Base-by-base conservation (phyloP, 2,888 invertebrate species). In the Hypomecis atomaria region DNA sequence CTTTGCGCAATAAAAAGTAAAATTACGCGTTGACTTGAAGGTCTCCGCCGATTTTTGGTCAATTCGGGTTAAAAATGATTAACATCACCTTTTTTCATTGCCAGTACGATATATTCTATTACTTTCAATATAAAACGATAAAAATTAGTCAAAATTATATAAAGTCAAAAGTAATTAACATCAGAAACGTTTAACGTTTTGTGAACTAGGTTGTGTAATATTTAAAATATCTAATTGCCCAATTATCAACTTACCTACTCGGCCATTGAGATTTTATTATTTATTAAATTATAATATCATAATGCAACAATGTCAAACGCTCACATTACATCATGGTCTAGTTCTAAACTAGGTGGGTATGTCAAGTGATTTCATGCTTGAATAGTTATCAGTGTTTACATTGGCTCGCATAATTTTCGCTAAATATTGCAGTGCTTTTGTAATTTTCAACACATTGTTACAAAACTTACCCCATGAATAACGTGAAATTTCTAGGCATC, bases 311-410 rank as follows among this genome's bases (percentile, higher is more conserved):
- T 59, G 54, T 59, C 54, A 63, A 63, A 42, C 43, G 34, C 48
- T 53, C 45, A 53, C 10, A 7, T 69, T 58, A 65, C 67, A 65
- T 65, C 59, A 66, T 13, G 58, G 53, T 57, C 59, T 48, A 59
- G 62, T 67, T 64, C 45, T 11, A 38, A 69, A 64, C 64, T 52
- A n/a, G 50, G 50, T 38, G 34, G 40, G 33, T 52, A 62, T 67
- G 71, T 69, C 67, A 66, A 62, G 11, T 40, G 43, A 44, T 67
- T 61, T 64, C 55, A 66, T 52, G 71, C 62, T 67, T 50, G 62
- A 54, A 53, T 48, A 65, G 56, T 37, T 62, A n/a, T 58, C 47
- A 58, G 65, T 67, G 67, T 67, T 61, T 63, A 65, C 61, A 58
- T 62, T 61, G 38, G 13, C 6, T 48, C 38, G 45, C 37, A 42